Evolutionary conservation across 2,888 invertebrate species (phyloP).

Genomic region (Acronicta leporina): DNA sequence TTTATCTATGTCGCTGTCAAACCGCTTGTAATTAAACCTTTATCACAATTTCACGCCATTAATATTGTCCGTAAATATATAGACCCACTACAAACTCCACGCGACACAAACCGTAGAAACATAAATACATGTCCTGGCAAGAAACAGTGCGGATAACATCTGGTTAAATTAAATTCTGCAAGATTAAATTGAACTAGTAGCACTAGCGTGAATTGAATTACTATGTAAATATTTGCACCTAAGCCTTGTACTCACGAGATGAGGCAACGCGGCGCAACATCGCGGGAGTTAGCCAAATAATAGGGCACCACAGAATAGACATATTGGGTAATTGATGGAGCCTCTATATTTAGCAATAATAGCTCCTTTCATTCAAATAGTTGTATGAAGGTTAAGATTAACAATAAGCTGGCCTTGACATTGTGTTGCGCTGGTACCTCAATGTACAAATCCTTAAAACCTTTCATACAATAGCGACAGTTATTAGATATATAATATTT

Average conservation of each 20-base stretch:
- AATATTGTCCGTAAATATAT: neutral
- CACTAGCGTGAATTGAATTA: slow-evolving; percentile 46
- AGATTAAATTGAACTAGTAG: slow-evolving; percentile 31
- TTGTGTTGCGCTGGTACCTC: slow-evolving; percentile 42
- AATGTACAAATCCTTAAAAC: slow-evolving; percentile 34
- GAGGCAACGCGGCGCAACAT: slow-evolving; percentile 43
- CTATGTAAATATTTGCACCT: slow-evolving; percentile 50
- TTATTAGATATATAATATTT: slow-evolving; percentile 1
- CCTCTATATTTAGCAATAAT: slow-evolving; percentile 56
- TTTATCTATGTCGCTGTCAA: neutral
- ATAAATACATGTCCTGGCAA: slow-evolving; percentile 32
- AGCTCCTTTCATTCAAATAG: slow-evolving; percentile 51
- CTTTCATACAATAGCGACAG: slow-evolving; percentile 21
- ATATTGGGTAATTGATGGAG: slow-evolving; percentile 53
- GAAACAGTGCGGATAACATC: slow-evolving; percentile 34
- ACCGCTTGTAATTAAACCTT: neutral
- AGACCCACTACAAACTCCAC: slow-evolving; percentile 1
- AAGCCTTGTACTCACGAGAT: slow-evolving; percentile 39
- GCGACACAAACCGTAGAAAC: slow-evolving; percentile 12
- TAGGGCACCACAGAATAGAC: slow-evolving; percentile 47
- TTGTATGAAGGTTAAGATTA: slow-evolving; percentile 38
- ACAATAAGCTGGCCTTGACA: slow-evolving; percentile 51
- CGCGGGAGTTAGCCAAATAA: slow-evolving; percentile 51
- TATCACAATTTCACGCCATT: neutral
- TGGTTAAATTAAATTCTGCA: slow-evolving; percentile 37